Evolutionary conservation across 2,797 vertebrate species (phyloP).

Genomic region (Pseudocheirus occidentalis): DNA sequence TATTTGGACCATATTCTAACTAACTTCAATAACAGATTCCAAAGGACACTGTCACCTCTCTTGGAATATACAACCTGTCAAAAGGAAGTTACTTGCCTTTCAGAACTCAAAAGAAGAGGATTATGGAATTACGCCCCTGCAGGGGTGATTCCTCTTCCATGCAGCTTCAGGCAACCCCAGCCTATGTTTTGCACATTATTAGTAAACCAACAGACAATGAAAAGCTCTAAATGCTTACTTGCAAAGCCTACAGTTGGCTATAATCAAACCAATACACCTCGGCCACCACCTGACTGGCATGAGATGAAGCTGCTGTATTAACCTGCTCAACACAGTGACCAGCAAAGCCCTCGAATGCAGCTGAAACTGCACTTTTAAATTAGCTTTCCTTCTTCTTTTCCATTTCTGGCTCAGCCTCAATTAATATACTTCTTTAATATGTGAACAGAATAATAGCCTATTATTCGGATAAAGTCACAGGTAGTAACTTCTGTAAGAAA

Average conservation of each 20-base stretch:
- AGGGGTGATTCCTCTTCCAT: background rate
- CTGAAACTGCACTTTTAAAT: constrained; percentile 48
- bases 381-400: constrained; percentile 25
- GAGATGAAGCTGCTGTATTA: constrained; percentile 40
- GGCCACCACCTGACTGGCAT: constrained; percentile 12
- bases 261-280: constrained; percentile 17
- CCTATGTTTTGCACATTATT: constrained; percentile 44
- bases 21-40: constrained; percentile 26
- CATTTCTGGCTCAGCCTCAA: constrained; percentile 55
- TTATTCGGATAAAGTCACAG: constrained; percentile 65
- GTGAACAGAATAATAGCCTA: constrained; percentile 5
- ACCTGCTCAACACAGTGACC: constrained; percentile 21
- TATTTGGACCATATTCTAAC: background rate
- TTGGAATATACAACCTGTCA: constrained; percentile 24
- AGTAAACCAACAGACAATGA: constrained; percentile 45
- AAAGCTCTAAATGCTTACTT: constrained; percentile 21
- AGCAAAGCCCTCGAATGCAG: constrained; percentile 29
- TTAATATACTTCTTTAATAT: constrained; percentile 57
- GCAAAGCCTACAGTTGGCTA: background rate
- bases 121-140: constrained; percentile 1
- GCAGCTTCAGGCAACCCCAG: background rate
- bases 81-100: constrained; percentile 16
- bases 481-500: constrained; percentile 58
- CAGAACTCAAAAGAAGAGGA: background rate
- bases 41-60: constrained; percentile 20